Evolutionary conservation across 2,797 vertebrate species (phyloP).

Genomic region (Malurus splendens): DNA sequence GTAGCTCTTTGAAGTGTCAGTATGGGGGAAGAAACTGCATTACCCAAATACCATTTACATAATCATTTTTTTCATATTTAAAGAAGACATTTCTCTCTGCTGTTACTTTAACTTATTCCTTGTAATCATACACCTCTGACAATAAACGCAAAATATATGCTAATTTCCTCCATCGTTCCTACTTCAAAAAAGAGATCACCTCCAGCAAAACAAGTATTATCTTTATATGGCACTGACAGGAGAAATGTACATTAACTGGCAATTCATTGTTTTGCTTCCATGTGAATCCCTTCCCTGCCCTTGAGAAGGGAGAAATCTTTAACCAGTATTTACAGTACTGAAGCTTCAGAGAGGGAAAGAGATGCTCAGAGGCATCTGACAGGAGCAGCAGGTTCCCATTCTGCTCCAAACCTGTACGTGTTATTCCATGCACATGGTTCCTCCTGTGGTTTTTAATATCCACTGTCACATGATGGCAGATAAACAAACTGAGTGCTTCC

Average conservation of each 20-base stretch:
- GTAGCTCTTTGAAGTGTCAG: slow-evolving; percentile 23
- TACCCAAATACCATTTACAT: slow-evolving; percentile 58
- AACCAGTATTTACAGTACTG: not conserved
- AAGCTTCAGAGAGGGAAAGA: not conserved
- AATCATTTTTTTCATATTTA: slow-evolving; percentile 22
- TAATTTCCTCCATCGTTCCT: not conserved
- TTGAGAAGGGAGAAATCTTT: not conserved
- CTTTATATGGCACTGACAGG: not conserved
- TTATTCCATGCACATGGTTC: not conserved
- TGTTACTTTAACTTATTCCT: slow-evolving; percentile 1
- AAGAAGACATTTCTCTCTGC: not conserved
- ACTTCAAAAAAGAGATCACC: not conserved
- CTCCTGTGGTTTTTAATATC: not conserved
- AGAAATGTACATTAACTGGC: not conserved
- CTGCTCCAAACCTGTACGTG: not conserved
- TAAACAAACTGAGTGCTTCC: not conserved
- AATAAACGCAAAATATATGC: not conserved
- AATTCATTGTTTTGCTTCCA: not conserved
- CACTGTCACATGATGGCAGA: not conserved
- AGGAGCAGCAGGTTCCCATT: not conserved
- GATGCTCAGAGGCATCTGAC: not conserved
- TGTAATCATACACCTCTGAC: not conserved
- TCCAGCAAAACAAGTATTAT: not conserved
- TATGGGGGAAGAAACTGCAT: slow-evolving; percentile 29
- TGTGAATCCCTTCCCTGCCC: not conserved